Evolutionary conservation across 2,113 vertebrate genomes (phyloP).

Genomic region (Atrichornis clamosus): DNA sequence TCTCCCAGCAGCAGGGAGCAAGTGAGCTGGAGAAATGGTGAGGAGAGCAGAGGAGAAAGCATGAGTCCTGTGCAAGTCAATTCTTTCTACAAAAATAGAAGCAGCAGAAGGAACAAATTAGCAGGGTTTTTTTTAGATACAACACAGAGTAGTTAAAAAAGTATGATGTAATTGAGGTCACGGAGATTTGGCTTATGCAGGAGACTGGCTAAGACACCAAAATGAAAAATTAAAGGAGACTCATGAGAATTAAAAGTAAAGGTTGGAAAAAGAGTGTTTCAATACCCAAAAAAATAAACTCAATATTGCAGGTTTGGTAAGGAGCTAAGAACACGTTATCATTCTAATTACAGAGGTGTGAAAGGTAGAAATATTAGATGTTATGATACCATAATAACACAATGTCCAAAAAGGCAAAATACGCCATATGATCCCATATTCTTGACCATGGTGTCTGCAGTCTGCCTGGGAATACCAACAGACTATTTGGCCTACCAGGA

Average conservation of each 20-base stretch:
- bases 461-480: background rate
- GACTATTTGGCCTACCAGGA: accelerated
- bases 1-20: background rate
- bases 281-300: background rate
- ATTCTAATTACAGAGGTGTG: background rate
- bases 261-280: background rate
- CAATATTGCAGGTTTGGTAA: background rate
- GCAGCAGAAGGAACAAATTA: slow-evolving; percentile 35
- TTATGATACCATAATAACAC: background rate
- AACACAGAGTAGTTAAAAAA: background rate
- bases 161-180: background rate
- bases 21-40: background rate
- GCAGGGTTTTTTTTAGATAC: background rate
- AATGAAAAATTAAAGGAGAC: background rate
- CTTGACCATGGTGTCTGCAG: accelerated
- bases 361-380: background rate
- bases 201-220: background rate
- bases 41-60: background rate
- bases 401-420: background rate
- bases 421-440: background rate
- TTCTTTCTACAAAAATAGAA: slow-evolving; percentile 21
- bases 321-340: background rate
- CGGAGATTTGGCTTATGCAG: background rate
- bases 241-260: background rate
- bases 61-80: background rate